Conservation (phyloP, 2,797 vertebrate species). For the Poecile montanus region DNA sequence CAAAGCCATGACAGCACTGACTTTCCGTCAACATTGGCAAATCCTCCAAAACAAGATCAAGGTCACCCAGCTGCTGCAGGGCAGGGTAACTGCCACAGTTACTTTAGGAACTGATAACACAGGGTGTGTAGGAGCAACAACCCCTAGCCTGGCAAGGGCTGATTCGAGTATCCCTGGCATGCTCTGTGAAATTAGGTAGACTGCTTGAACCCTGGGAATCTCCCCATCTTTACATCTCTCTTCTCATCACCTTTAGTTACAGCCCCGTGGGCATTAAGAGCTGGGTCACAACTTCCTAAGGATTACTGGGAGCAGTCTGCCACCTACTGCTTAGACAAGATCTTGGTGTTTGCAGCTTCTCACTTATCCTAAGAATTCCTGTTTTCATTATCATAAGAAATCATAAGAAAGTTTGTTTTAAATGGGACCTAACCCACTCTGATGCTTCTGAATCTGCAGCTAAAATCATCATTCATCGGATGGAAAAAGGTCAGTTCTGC, state of each 20-base stretch:
- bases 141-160: not conserved
- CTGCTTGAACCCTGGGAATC: not conserved
- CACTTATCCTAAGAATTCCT: not conserved
- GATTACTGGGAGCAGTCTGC: slow-evolving; percentile 48
- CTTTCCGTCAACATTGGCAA: rapidly evolving
- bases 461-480: not conserved
- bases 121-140: not conserved
- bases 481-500: not conserved
- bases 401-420: not conserved
- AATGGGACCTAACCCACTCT: not conserved
- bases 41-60: not conserved
- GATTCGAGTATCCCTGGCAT: not conserved
- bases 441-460: not conserved
- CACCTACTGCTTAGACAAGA: slow-evolving; percentile 25
- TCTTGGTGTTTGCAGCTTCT: not conserved
- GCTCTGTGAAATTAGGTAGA: not conserved
- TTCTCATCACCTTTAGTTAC: not conserved
- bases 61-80: not conserved
- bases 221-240: not conserved
- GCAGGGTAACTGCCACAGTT: not conserved
- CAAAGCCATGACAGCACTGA: not conserved
- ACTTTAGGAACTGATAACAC: not conserved
- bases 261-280: not conserved
- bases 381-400: not conserved
- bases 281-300: not conserved